These are phyloP conservation scores for Dipodomys spectabilis DNA, from an alignment of 2,113 vertebrate genomes.

Conservation along the genomic window DNA sequence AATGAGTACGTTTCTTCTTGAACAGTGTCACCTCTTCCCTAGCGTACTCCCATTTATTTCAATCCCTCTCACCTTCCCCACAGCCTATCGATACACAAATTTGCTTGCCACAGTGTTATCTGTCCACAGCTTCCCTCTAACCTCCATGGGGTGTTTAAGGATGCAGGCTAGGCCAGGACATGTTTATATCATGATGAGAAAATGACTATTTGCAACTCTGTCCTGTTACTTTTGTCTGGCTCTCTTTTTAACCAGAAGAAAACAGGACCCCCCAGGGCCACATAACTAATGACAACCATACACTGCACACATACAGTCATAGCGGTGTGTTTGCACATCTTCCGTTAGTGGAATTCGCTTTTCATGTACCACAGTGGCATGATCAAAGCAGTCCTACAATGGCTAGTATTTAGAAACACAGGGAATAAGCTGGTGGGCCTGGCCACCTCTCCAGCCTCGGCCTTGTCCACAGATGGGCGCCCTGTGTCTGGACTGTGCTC, in stretches of 20 bases:
- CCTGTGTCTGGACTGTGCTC: background rate
- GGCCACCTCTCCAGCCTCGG: background rate
- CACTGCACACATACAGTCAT: fast-evolving
- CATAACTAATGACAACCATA: background rate
- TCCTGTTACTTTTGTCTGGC: background rate
- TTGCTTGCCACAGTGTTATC: background rate
- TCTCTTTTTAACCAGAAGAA: background rate
- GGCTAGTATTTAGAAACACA: background rate
- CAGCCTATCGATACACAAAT: background rate
- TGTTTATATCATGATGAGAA: slow-evolving; percentile 4
- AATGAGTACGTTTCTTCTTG: no score
- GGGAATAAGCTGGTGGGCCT: background rate
- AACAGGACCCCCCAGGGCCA: background rate
- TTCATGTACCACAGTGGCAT: background rate
- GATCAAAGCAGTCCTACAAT: background rate
- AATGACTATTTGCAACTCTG: slow-evolving; percentile 31
- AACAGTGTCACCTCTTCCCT: no score
- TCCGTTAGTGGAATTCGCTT: background rate
- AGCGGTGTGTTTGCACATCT: background rate
- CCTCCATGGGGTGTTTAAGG: background rate
- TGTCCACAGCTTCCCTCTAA: background rate
- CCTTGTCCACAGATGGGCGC: fast-evolving
- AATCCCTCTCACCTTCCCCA: background rate
- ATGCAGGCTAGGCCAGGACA: background rate
- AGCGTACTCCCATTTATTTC: no score